phyloP scores from a whole-genome alignment of 2,888 invertebrate species.

The Choristoneura rosaceana region DNA sequence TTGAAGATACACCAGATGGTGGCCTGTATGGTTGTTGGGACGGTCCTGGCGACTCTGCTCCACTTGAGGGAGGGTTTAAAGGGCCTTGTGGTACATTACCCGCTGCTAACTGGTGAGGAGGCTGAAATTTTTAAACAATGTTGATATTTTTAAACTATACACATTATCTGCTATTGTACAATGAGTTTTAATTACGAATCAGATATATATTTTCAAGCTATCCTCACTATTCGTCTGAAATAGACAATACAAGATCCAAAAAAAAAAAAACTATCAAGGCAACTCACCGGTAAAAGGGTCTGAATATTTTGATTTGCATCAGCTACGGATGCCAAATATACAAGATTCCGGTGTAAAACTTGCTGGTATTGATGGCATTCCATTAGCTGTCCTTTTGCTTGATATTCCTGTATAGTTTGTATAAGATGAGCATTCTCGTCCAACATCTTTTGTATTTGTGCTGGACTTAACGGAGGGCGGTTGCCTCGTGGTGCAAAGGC shows the following conservation, averaged over 20 bases:
- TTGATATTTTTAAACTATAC: slow-evolving; percentile 26
- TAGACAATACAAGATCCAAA: background rate
- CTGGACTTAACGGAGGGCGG: slow-evolving; percentile 91
- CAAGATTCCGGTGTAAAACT: slow-evolving; percentile 96
- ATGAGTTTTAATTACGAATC: background rate
- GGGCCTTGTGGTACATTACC: slow-evolving; percentile 78
- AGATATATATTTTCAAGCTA: background rate
- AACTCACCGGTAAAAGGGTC: slow-evolving; percentile 93
- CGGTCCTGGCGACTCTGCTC: slow-evolving; percentile 71
- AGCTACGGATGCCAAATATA: slow-evolving; percentile 98
- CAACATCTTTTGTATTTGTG: slow-evolving; percentile 97
- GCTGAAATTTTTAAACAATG: slow-evolving; percentile 69
- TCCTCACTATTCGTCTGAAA: background rate
- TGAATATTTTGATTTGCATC: slow-evolving; percentile 98
- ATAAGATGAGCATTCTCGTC: slow-evolving; percentile 99
- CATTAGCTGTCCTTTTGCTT: slow-evolving; percentile 96
- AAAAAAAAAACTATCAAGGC: background rate
- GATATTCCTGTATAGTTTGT: slow-evolving; percentile 98
- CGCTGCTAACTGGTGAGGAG: slow-evolving; percentile 85
- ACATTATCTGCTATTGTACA: background rate
- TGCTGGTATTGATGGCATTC: slow-evolving; percentile 98
- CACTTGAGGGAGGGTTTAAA: slow-evolving; percentile 69
- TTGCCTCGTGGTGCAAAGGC: slow-evolving; percentile 90
- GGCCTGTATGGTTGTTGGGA: slow-evolving; percentile 81
- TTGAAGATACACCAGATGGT: slow-evolving; percentile 79